Evolutionary conservation across 2,113 vertebrate genomes (phyloP), one percentile per base, ranked within the genome.

Genomic region (Diadophis punctatus): DNA sequence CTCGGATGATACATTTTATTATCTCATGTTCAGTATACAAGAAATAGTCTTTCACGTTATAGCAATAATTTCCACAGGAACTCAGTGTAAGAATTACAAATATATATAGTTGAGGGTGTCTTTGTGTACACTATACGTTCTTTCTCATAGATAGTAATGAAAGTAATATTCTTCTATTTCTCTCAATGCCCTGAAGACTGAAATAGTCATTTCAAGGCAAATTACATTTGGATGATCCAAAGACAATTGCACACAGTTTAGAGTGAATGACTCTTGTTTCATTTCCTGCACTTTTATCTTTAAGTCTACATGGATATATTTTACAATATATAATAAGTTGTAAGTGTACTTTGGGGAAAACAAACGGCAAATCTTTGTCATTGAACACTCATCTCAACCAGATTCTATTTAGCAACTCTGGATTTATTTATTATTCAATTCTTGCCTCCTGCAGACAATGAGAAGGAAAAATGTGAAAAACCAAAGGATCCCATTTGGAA

Each of bases 381-480:
- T 87, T 46, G 91, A 93, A 86, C 22, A 93, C 86, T 87, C 68
- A 80, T 89, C 93, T 93, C 93, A 49, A 30, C 51, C 58, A 14
- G 90, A 51, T 94, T 95, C 56, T 91, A 39, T 93, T 95, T 92
- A 92, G 88, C 52, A 89, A 55, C 90, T 10, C 3, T 92, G 22
- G 68, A 88, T 9, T 93, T 94, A 95, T 95, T 94, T 92, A 94
- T 95, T 94, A 94, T 96, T 96, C 93, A 96, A 94, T 92, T 30
- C 39, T 2, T 91, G 87, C 90, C 94, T 58, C 5, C 18, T 68
- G 51, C 23, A 95, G 87, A n/a, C 86, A 96, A 94, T 74, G 90
- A 93, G 93, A 94, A 16, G 48, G 94, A 30, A 93, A 93, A 94
- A 90, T 74, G 87, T 91, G 23, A 49, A 86, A 16, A 93, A 88